phyloP scores from a whole-genome alignment of 2,113 vertebrate species.

The Leiothrix lutea region DNA sequence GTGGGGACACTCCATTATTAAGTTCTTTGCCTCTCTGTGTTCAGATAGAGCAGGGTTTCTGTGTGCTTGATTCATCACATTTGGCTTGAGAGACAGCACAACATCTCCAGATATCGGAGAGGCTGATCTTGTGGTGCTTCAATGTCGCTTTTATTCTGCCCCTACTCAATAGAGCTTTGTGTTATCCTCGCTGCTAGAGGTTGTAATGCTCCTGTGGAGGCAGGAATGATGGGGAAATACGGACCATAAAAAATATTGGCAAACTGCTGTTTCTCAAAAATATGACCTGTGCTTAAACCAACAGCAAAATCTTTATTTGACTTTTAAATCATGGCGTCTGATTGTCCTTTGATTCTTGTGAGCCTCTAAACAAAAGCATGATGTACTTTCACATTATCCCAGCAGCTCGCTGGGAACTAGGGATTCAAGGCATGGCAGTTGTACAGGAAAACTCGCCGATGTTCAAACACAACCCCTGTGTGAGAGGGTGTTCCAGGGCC shows the following conservation, averaged over 20 bases:
- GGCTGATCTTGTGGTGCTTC: constrained; percentile 48
- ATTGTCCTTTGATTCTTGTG: neutral
- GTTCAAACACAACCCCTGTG: neutral
- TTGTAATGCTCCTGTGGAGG: neutral
- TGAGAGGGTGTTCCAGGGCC: neutral
- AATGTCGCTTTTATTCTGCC: constrained; percentile 55
- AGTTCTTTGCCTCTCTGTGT: constrained; percentile 56
- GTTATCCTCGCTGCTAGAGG: neutral
- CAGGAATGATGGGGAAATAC: neutral
- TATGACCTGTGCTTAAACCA: constrained; percentile 35
- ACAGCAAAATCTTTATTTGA: constrained; percentile 44
- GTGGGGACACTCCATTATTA: constrained; percentile 37
- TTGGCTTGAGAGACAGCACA: constrained; percentile 60
- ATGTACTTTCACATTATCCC: neutral
- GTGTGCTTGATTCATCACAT: constrained; percentile 47
- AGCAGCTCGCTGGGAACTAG: accelerated
- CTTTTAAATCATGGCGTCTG: constrained; percentile 37
- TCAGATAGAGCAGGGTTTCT: constrained; percentile 47
- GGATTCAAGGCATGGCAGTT: neutral
- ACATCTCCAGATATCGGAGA: constrained; percentile 51
- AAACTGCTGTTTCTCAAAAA: constrained; percentile 10
- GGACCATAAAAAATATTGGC: constrained; percentile 35
- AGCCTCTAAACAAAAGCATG: neutral
- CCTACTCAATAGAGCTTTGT: constrained; percentile 52
- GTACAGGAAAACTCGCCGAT: accelerated